Percentiles rank a stretch among this genome's conserved stretches.
These are phyloP conservation scores for Laterallus jamaicensis DNA, from an alignment of 2,113 vertebrate genomes.

Conservation along the genomic window DNA sequence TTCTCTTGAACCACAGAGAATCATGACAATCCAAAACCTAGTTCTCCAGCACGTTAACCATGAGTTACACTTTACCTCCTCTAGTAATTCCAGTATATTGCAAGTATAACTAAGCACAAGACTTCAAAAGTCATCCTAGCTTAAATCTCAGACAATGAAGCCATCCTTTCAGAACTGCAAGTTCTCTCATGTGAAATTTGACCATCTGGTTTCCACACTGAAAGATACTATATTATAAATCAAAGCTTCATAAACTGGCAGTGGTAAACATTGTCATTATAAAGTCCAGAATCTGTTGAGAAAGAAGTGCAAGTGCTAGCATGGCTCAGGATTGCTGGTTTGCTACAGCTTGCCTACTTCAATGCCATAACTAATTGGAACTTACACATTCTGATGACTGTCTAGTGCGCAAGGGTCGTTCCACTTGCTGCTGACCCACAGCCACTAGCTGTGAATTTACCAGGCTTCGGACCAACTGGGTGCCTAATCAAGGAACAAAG, in stretches of 20 bases:
- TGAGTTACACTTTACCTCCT: neutral
- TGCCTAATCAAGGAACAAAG: slow-evolving; percentile 72
- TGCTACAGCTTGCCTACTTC: neutral
- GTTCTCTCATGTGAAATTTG: neutral
- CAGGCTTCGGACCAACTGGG: slow-evolving; percentile 85
- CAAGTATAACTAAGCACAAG: neutral
- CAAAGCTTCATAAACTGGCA: neutral
- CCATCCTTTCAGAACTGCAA: neutral
- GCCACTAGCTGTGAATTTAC: slow-evolving; percentile 89
- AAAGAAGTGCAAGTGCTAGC: neutral
- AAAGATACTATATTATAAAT: neutral
- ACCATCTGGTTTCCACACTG: neutral
- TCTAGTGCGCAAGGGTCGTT: slow-evolving; percentile 83
- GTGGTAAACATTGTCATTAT: neutral
- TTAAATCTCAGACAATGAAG: neutral
- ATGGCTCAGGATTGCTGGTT: neutral
- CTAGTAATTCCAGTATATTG: neutral
- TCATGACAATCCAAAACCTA: neutral
- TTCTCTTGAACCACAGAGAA: neutral
- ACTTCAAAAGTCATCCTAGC: neutral
- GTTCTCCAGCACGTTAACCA: neutral
- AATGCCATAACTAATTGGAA: slow-evolving; percentile 3
- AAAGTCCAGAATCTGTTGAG: neutral
- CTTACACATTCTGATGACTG: slow-evolving; percentile 96
- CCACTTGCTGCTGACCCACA: slow-evolving; percentile 78